Percentiles rank a stretch among this genome's conserved stretches.
Evolutionary conservation across 2,888 invertebrate genomes (phyloP).

Genomic region (Isoperla grammatica): DNA sequence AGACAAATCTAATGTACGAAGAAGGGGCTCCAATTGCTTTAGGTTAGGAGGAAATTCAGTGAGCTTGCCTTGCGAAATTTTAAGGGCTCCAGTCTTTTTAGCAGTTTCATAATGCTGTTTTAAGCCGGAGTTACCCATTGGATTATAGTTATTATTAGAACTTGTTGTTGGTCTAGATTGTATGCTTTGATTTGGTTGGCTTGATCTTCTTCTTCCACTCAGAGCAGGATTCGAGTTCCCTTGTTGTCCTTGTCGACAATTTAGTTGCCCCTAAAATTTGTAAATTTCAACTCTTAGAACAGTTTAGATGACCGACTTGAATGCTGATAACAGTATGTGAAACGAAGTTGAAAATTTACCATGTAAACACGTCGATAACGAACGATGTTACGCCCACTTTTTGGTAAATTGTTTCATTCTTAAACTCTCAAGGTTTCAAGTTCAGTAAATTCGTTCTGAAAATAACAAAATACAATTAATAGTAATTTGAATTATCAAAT

Average conservation of each 20-base stretch:
- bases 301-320: too few species aligned
- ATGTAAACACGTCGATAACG: background rate
- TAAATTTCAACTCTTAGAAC: too few species aligned
- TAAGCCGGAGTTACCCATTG: slow-evolving; percentile 85
- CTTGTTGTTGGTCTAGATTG: background rate
- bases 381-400: slow-evolving; percentile 7
- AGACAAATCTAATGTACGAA: slow-evolving; percentile 88
- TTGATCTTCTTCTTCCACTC: background rate
- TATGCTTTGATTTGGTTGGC: background rate
- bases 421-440: too few species aligned
- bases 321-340: too few species aligned
- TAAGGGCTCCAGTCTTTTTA: slow-evolving; percentile 90
- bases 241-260: background rate
- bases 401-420: background rate
- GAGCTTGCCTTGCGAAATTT: slow-evolving; percentile 75
- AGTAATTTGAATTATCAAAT: too few species aligned
- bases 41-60: slow-evolving; percentile 69
- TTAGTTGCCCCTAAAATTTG: too few species aligned
- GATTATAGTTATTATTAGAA: slow-evolving; percentile 20
- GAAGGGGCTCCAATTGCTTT: slow-evolving; percentile 55
- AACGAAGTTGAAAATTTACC: too few species aligned
- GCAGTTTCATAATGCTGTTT: slow-evolving; percentile 93
- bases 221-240: background rate
- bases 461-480: too few species aligned
- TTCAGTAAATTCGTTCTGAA: too few species aligned